These are phyloP conservation scores for Scrobipalpa atriplicella DNA, from an alignment of 2,888 invertebrate species.

Conservation along the genomic window DNA sequence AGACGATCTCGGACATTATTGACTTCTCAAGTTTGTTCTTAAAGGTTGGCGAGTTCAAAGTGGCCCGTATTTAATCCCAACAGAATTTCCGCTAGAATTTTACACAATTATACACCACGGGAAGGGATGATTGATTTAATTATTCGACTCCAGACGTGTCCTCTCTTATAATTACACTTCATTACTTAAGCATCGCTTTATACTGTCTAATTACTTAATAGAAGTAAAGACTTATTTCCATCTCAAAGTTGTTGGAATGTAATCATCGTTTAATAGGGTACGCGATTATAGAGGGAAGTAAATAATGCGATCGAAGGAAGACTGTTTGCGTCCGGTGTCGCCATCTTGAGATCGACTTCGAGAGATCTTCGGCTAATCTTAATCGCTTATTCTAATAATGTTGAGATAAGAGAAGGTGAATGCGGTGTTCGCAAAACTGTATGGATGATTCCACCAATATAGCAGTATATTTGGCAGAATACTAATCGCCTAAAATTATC, in stretches of 20 bases:
- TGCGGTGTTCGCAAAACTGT: background rate
- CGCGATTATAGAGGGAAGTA: constrained; percentile 66
- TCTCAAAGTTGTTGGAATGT: constrained; percentile 72
- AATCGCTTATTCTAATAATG: background rate
- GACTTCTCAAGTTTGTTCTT: constrained; percentile 56
- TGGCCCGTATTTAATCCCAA: constrained; percentile 71
- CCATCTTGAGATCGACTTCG: constrained; percentile 13
- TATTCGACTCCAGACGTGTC: constrained; percentile 78
- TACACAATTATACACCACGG: constrained; percentile 71
- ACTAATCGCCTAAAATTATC: too few species aligned
- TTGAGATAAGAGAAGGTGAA: background rate
- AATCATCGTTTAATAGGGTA: constrained; percentile 73
- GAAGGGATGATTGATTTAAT: constrained; percentile 80
- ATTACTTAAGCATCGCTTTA: constrained; percentile 82
- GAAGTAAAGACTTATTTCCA: constrained; percentile 81
- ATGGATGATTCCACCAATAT: background rate
- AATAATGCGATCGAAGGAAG: constrained; percentile 55
- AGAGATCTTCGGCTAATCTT: constrained; percentile 2
- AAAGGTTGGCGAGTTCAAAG: constrained; percentile 65
- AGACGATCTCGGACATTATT: constrained; percentile 38
- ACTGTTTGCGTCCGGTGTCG: constrained; percentile 6
- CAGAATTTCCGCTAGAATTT: constrained; percentile 70
- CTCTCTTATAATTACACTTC: constrained; percentile 81
- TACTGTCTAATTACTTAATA: constrained; percentile 81
- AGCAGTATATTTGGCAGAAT: too few species aligned